Base-by-base conservation (phyloP, 2,797 vertebrate genomes). In the Phaenicophaeus curvirostris region DNA sequence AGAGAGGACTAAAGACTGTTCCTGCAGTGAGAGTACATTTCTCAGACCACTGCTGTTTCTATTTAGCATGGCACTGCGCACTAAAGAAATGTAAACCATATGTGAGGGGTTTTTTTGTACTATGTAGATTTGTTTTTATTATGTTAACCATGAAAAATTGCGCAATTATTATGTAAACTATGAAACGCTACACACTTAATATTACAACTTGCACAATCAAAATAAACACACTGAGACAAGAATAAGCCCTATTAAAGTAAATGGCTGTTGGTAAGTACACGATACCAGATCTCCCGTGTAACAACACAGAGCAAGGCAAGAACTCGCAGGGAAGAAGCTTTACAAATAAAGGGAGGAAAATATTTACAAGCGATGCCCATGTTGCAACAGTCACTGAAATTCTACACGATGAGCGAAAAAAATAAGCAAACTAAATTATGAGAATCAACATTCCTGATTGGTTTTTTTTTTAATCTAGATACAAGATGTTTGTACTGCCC, bases 41-140 rank as follows among this genome's bases (percentile, higher is more conserved):
- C 92, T 88, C 89, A 90, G 50, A 39, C 54, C 50, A 2, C 30
- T 42, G 78, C 92, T 95, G 95, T 66, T 95, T 89, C 93, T 82
- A 89, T 66, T 94, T 79, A 96, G 68, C 17, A 48, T 19, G 50
- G 42, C 44, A n/a, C 78, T 48, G 73, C 3, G 82, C 15, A 62
- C 84, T 79, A 8, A 46, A 89, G 87, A 58, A 85, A 92, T 39
- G 42, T 0, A 24, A 94, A 89, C 51, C 95, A 94, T 44, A 75
- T 76, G 92, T 58, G 55, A 69, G 68, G 46, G 27, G 0, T 2
- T 30, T 50, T 63, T 81, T 62, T 72, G 66, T n/a, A 28, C 31
- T 8, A 8, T 0, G 0, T 5, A 30, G 54, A n/a, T 20, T 73
- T 73, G 50, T 48, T 53, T 27, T 37, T 33, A 28, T 27, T 35